Conservation (phyloP, 2,113 vertebrate species). For the Geococcyx californianus region DNA sequence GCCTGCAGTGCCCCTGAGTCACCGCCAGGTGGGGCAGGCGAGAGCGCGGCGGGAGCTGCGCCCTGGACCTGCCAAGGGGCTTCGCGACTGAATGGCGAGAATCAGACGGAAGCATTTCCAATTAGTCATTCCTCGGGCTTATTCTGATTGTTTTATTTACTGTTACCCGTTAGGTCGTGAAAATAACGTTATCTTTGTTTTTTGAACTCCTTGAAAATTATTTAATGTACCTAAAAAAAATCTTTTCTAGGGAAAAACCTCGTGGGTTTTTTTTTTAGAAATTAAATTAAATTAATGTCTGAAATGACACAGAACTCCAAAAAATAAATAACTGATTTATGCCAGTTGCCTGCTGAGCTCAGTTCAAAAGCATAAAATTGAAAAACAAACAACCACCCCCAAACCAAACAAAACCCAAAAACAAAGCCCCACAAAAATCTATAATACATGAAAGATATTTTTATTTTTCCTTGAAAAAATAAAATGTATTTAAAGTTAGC, state of each 20-base stretch:
- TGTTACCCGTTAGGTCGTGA: neutral
- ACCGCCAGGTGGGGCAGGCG: slow-evolving; percentile 32
- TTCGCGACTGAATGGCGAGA: neutral
- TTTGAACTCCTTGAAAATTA: neutral
- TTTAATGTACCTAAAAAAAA: neutral
- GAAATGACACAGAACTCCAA: neutral
- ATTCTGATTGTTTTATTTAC: neutral
- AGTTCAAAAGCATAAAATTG: neutral
- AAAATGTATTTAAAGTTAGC: neutral
- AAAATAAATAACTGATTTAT: neutral
- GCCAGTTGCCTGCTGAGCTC: neutral
- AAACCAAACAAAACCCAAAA: too few relatives aligned
- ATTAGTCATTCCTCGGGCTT: neutral
- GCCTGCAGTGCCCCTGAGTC: neutral
- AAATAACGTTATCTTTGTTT: neutral
- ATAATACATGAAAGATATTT: neutral
- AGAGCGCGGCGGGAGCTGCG: neutral
- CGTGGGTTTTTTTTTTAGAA: neutral
- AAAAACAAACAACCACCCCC: too few relatives aligned
- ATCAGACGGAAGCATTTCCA: too few relatives aligned
- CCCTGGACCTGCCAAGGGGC: rapidly evolving
- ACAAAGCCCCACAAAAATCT: too few relatives aligned
- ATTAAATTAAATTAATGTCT: rapidly evolving
- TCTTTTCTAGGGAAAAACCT: rapidly evolving
- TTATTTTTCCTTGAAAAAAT: neutral